phyloP scores from a whole-genome alignment of 2,797 vertebrate species.

The Acanthopagrus latus region DNA sequence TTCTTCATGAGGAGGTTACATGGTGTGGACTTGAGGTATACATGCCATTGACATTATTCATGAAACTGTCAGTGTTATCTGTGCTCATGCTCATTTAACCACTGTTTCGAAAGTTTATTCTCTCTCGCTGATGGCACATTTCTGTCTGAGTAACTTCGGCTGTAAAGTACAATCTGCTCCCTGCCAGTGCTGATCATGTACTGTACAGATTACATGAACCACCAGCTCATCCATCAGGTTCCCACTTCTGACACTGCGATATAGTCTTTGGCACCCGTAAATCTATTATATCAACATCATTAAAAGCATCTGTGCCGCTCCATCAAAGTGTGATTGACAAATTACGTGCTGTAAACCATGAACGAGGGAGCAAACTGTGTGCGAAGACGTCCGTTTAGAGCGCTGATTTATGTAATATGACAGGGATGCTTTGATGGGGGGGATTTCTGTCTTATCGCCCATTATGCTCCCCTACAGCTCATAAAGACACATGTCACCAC shows the following conservation, averaged over 20 bases:
- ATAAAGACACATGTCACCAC: conserved; percentile 71
- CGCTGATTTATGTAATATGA: conserved; percentile 81
- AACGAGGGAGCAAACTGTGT: conserved; percentile 38
- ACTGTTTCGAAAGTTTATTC: too few relatives aligned
- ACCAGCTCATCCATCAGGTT: conserved; percentile 29
- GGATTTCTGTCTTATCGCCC: conserved; percentile 66
- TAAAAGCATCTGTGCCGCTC: conserved; percentile 52
- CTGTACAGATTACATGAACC: conserved; percentile 13
- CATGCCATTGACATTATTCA: too few relatives aligned
- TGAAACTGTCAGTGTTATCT: too few relatives aligned
- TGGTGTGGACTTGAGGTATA: too few relatives aligned
- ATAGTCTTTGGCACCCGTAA: conserved; percentile 51
- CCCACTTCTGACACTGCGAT: conserved; percentile 23
- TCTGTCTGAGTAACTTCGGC: conserved; percentile 3
- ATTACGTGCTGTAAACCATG: conserved; percentile 60
- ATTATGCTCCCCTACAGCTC: conserved; percentile 70
- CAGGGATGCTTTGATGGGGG: conserved; percentile 59
- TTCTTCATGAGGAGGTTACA: too few relatives aligned
- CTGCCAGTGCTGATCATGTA: conserved; percentile 9
- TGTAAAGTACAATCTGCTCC: conserved; percentile 1
- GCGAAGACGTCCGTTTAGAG: conserved; percentile 56
- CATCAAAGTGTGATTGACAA: conserved; percentile 65
- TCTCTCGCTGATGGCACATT: neutral
- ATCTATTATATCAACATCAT: conserved; percentile 82
- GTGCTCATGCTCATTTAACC: too few relatives aligned